These are phyloP conservation scores for Micropoecilia bifurca DNA, from an alignment of 2,797 vertebrate species.

Conservation along the genomic window DNA sequence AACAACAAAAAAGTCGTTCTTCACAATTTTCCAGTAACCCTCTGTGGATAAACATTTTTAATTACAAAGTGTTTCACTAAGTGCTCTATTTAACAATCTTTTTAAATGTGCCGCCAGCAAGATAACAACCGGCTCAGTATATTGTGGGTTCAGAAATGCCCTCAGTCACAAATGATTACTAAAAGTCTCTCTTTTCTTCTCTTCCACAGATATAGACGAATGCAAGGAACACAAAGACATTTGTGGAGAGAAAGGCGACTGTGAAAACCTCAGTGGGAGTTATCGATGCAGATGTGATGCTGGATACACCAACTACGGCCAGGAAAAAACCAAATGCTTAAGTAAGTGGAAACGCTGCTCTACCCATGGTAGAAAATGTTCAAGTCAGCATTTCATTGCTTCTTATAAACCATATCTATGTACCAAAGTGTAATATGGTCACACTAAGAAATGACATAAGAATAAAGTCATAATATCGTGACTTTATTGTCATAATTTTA, in stretches of 20 bases:
- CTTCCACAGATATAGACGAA: constrained; percentile 70
- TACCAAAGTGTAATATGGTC: too few relatives aligned
- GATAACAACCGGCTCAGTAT: neutral
- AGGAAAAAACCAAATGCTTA: constrained; percentile 58
- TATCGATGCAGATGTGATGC: constrained; percentile 66
- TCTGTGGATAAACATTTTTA: neutral
- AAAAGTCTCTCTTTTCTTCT: constrained; percentile 2
- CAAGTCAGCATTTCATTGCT: neutral
- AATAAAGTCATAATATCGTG: too few relatives aligned
- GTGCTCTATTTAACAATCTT: neutral
- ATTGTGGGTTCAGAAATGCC: neutral
- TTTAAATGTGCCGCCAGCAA: neutral
- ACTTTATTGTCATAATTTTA: too few relatives aligned
- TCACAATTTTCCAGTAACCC: neutral
- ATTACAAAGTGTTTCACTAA: neutral
- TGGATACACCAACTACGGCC: constrained; percentile 75
- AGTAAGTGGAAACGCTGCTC: constrained; percentile 47
- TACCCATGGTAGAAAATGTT: neutral
- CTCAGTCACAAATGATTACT: neutral
- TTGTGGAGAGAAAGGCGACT: constrained; percentile 63
- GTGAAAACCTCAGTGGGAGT: constrained; percentile 60
- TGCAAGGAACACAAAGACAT: constrained; percentile 27
- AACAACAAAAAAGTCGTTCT: neutral
- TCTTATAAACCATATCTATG: neutral
- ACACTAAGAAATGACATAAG: too few relatives aligned